Evolutionary conservation across 2,113 vertebrate genomes (phyloP).

Genomic region (Pantherophis guttatus): DNA sequence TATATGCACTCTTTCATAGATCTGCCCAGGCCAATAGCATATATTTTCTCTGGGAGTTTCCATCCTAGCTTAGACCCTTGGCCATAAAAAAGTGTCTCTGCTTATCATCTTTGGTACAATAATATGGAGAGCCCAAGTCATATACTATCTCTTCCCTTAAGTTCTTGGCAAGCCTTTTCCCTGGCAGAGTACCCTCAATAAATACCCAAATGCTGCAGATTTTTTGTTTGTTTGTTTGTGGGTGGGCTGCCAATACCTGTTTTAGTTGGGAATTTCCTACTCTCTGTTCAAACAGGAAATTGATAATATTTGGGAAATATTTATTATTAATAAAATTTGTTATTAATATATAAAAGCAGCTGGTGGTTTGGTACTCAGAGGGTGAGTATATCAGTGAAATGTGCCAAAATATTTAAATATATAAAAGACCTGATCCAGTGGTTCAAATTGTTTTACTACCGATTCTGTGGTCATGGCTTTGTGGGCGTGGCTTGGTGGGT

Average conservation of each 20-base stretch:
- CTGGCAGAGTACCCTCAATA: not conserved
- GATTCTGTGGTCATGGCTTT: no score
- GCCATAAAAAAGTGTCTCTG: not conserved
- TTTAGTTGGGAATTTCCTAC: not conserved
- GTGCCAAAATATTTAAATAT: not conserved
- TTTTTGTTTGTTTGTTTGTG: not conserved
- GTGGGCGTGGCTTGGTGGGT: no score
- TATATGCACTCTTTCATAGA: not conserved
- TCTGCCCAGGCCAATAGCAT: not conserved
- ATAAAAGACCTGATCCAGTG: not conserved
- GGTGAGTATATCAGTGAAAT: not conserved
- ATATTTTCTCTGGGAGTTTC: not conserved
- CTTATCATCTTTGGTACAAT: not conserved
- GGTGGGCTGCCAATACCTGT: not conserved
- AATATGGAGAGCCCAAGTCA: not conserved
- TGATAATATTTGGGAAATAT: not conserved
- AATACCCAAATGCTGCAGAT: not conserved
- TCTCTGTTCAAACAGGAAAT: not conserved
- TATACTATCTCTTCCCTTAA: not conserved
- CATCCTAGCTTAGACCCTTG: not conserved
- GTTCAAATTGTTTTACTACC: no score
- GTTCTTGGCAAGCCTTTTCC: not conserved
- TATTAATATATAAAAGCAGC: not conserved
- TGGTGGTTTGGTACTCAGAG: not conserved
- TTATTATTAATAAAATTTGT: not conserved